phyloP scores from a whole-genome alignment of 2,797 vertebrate species.

The Silurus lanzhouensis region DNA sequence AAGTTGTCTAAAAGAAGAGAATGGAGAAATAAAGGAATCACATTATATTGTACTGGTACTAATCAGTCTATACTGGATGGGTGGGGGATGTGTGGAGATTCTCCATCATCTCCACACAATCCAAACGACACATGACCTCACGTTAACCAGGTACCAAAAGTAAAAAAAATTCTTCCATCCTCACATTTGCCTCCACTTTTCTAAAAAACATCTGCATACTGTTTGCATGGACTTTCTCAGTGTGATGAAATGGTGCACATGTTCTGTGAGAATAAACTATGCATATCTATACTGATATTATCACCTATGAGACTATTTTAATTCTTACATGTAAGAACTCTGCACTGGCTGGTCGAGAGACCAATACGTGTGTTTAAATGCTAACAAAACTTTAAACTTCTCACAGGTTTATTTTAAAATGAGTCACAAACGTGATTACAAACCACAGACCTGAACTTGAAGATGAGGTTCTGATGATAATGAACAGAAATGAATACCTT shows the following conservation, averaged over 20 bases:
- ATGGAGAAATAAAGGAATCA: background rate
- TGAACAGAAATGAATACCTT: no score
- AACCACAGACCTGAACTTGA: background rate
- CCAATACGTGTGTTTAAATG: background rate
- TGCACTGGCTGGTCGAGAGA: background rate
- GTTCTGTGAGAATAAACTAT: background rate
- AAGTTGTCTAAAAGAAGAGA: background rate
- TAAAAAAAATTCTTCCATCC: no score
- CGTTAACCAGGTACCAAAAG: no score
- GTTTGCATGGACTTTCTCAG: background rate
- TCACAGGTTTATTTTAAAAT: background rate
- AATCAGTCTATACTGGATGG: background rate
- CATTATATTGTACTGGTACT: background rate
- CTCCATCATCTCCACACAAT: no score
- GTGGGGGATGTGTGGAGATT: no score
- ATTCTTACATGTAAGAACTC: background rate
- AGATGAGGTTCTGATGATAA: background rate
- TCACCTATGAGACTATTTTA: background rate
- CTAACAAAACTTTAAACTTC: background rate
- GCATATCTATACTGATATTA: background rate
- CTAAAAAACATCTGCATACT: no score
- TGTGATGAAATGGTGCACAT: background rate
- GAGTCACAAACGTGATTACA: background rate
- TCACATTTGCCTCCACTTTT: no score
- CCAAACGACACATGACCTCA: background rate